Evolutionary conservation across 2,888 invertebrate genomes (phyloP), one percentile per base, ranked within the genome.

Genomic region (Dasypolia templi): DNA sequence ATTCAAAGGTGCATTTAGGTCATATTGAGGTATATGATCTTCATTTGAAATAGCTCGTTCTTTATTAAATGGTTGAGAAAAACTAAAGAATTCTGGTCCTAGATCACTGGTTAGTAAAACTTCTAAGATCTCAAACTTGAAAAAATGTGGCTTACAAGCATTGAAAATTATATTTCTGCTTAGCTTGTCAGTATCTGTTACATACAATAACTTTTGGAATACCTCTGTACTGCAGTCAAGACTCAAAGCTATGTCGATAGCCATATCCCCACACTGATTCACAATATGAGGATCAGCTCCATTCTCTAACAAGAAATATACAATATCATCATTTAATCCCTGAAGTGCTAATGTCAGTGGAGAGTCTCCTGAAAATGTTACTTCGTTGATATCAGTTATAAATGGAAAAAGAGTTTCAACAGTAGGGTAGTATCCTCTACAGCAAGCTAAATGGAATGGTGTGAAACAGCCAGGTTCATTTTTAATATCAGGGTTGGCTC

Each of bases 371-470:
- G 92, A 91, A 5, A 76, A 77, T 46, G 94, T 92, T 14, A 87
- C 81, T 79, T 93, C 90, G 85, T 96, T 94, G 17, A 96, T 89
- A 86, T 96, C 92, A 81, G 87, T 88, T 7, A 94, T 88, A 87
- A 95, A 96, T 22, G 93, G 93, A 68, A 89, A 91, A 63, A 96
- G 85, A 74, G 86, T 89, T 78, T 89, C 77, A 3, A 96, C 92
- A 65, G 92, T 91, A 75, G 93, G 85, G 49, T 90, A 88, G 81
- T 92, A 93, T 19, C 95, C 94, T 85, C 93, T 94, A 71, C 91
- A 92, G 75, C 95, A 95, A 61, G 96, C 96, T 82, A 96, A 91
- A 84, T 96, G 96, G 67, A 96, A 94, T 62, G 96, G 92, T 75
- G 95, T 94, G 64, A 93, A 94, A 32, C 80, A 75, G 44, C 91